Evolutionary conservation across 2,888 invertebrate species (phyloP).

Genomic region (Ethmia dodecea): DNA sequence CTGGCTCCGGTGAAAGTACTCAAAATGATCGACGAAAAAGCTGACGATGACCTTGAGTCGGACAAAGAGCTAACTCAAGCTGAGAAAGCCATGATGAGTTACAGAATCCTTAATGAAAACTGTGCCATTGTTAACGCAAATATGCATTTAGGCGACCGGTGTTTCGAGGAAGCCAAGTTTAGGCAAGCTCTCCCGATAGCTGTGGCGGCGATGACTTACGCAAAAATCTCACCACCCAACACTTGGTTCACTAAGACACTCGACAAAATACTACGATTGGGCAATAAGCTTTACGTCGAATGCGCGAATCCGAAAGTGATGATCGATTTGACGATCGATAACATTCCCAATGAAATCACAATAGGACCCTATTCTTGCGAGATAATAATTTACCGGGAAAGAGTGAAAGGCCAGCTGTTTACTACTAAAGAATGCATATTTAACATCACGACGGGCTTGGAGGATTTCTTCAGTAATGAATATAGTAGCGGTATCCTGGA

Average conservation of each 20-base stretch:
- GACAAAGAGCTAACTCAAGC: slow-evolving; percentile 63
- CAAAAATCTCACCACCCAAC: slow-evolving; percentile 80
- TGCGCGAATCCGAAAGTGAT: slow-evolving; percentile 64
- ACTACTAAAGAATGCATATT: slow-evolving; percentile 72
- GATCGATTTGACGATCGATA: slow-evolving; percentile 69
- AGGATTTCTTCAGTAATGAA: slow-evolving; percentile 73
- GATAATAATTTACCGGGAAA: slow-evolving; percentile 75
- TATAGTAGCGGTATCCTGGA: slow-evolving; percentile 73
- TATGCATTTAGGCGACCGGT: slow-evolving; percentile 76
- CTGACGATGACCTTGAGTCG: slow-evolving; percentile 67
- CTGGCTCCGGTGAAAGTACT: slow-evolving; percentile 66
- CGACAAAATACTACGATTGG: slow-evolving; percentile 77
- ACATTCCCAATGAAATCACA: slow-evolving; percentile 75
- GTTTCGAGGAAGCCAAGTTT: slow-evolving; percentile 76
- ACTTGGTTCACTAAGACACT: slow-evolving; percentile 77
- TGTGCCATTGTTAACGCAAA: slow-evolving; percentile 77
- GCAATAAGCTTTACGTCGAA: slow-evolving; percentile 77
- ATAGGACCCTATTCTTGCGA: slow-evolving; percentile 77
- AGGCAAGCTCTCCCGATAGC: slow-evolving; percentile 80
- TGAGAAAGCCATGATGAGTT: slow-evolving; percentile 73
- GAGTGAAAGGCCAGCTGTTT: slow-evolving; percentile 63
- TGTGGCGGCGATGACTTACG: slow-evolving; percentile 79
- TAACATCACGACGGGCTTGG: slow-evolving; percentile 62
- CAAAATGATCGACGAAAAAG: slow-evolving; percentile 58
- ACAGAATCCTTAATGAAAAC: slow-evolving; percentile 71